Base-by-base conservation (phyloP, 2,797 vertebrate genomes). In the Rhyacichthys aspro region DNA sequence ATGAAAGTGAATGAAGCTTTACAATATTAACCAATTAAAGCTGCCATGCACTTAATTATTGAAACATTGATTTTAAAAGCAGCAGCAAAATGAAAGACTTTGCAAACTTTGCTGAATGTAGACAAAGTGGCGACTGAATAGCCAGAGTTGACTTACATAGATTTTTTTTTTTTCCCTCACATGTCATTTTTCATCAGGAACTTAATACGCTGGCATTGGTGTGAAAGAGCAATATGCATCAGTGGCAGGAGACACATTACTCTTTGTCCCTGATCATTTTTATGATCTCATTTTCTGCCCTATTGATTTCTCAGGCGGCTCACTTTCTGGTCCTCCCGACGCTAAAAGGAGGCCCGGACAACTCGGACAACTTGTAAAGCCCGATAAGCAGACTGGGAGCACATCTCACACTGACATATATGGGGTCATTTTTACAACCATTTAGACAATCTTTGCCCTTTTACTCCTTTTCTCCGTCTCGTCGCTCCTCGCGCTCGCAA, bases 251-350 rank as follows among this genome's bases (percentile, higher is more conserved):
- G 67, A 83, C 67, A 82, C 79, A 76, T 83, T 76, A 74, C 66
- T 84, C 81, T 81, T 82, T 79, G 73, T 83, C 76, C 65, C 62
- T 67, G 76, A 81, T 78, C 64, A 74, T 83, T 81, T 87, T 83
- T 87, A 86, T 70, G 42, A 81, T 87, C 78, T 84, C 66, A 84
- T 85, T 90, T 87, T 86, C 76, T 76, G 83, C 80, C 81, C 83
- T 86, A 88, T 85, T 87, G 84, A 85, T 85, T 82, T 81, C 63
- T 79, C 62, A 55, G 81, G 67, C 66, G n/a, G 10, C 43, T 67
- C 63, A 33, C 28, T 75, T 72, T 69, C 65, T 66, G 33, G 17
- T 71, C 68, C 52, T 67, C 65, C 39, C 56, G 43, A 45, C 61
- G 63, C 57, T 59, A 32, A 72, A 48, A 45, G 66, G 39, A 70